Base-by-base conservation (phyloP, 2,113 vertebrate genomes). In the Phalacrocorax pelagicus region DNA sequence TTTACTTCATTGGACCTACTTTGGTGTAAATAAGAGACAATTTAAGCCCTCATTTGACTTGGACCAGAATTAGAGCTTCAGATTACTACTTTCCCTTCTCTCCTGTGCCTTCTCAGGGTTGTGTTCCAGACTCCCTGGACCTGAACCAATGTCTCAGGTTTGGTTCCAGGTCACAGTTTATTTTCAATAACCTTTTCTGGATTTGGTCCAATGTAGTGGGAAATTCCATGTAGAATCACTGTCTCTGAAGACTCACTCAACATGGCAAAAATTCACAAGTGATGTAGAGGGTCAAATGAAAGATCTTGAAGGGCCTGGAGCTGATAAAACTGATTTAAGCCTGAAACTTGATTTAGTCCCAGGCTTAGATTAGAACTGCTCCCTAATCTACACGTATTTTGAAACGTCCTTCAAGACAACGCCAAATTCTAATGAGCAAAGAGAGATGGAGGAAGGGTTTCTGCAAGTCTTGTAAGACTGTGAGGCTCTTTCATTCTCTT, bases 131-230 rank as follows among this genome's bases (percentile, higher is more conserved):
- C 92, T 92, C 51, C 63, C 47, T 97, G 96, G 88, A 93, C 70
- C 51, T 88, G 88, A 93, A 93, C 38, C 75, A 95, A 83, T 1
- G 5, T 74, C 51, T 86, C 2, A 8, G 32, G 23, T 96, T 89
- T 81, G 70, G 55, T 94, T 94, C 94, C 96, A 95, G 92, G 72
- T 96, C 86, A 86, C 46, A 86, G 92, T 93, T 93, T 93, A 82
- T 93, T 96, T 96, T 90, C 67, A 95, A 59, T 93, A 86, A 62
- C 72, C 42, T 86, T 90, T 73, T 86, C 82, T 92, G 90, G 63
- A 82, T 77, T 87, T 85, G 15, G 46, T 94, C 66, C 92, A 91
- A 0, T 18, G 66, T 90, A 54, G 87, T 91, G 66, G 74, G 62
- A 92, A 95, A 93, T 94, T 85, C 74, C 62, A 65, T 46, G 81